A percentile compares a stretch with the other conserved stretches of the same genome.
phyloP scores from a whole-genome alignment of 2,113 vertebrate species.

The Phaetusa simplex region DNA sequence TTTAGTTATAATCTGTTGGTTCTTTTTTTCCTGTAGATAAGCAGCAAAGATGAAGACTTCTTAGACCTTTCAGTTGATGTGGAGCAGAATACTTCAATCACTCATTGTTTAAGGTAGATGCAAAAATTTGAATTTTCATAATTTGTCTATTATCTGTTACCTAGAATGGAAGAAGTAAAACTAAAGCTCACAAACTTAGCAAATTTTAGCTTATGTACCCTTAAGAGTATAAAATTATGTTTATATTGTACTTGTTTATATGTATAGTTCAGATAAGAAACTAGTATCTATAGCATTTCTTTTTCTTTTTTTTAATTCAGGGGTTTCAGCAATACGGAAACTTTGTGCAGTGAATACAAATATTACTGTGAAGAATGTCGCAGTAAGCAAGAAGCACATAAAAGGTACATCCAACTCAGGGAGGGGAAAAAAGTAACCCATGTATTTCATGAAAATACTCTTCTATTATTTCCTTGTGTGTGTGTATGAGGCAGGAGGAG shows the following conservation, averaged over 20 bases:
- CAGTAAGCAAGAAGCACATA: constrained; percentile 87
- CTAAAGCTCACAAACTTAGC: background rate
- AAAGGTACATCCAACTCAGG: constrained; percentile 69
- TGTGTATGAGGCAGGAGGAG: background rate
- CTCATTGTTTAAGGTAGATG: constrained; percentile 82
- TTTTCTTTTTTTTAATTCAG: constrained; percentile 49
- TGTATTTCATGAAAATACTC: background rate
- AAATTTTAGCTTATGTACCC: background rate
- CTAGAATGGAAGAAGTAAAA: background rate
- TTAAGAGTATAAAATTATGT: background rate
- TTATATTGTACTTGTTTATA: background rate
- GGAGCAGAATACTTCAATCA: constrained; percentile 86
- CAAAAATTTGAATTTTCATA: background rate
- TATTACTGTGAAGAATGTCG: constrained; percentile 88
- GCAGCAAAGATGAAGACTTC: constrained; percentile 88
- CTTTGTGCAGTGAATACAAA: constrained; percentile 85
- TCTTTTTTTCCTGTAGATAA: constrained; percentile 73
- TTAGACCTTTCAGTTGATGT: constrained; percentile 87
- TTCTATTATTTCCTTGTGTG: background rate
- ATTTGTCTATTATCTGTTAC: background rate
- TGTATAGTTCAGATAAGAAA: background rate
- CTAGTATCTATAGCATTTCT: background rate
- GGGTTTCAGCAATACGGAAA: constrained; percentile 87
- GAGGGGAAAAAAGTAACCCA: background rate
- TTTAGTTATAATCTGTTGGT: background rate